These are phyloP conservation scores for Bombus balteatus DNA, from an alignment of 1,140 invertebrate genomes.

Conservation along the genomic window DNA sequence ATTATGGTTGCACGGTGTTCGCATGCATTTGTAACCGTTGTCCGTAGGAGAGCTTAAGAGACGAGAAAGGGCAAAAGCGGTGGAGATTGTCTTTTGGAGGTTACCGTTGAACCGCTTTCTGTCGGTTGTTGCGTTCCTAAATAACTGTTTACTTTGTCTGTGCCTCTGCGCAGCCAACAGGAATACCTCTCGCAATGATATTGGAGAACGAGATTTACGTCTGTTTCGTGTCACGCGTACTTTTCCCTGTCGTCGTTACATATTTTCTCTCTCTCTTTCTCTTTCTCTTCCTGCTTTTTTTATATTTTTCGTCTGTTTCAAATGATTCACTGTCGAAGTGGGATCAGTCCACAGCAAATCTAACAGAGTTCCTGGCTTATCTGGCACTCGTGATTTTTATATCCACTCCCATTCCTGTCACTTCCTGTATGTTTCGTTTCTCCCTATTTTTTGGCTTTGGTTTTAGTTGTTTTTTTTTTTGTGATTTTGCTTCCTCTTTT, in stretches of 20 bases:
- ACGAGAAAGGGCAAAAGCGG: neutral
- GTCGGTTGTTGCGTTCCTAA: conserved; percentile 6
- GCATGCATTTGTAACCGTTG: conserved; percentile 13
- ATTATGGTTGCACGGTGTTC: conserved; percentile 22
- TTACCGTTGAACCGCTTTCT: neutral
- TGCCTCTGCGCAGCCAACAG: too few species aligned
- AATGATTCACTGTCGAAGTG: conserved; percentile 20
- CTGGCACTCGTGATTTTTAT: neutral
- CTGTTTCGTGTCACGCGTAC: neutral
- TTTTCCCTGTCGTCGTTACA: neutral
- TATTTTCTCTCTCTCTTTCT: neutral
- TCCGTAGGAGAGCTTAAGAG: neutral
- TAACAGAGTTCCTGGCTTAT: conserved; percentile 7
- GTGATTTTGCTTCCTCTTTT: neutral
- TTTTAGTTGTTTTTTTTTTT: too few species aligned
- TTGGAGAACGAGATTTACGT: conserved; percentile 12
- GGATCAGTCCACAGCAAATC: conserved; percentile 2
- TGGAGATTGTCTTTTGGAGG: neutral
- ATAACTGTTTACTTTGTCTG: conserved; percentile 25
- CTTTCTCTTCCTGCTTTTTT: neutral
- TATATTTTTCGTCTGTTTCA: neutral
- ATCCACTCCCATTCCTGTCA: neutral
- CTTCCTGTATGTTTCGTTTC: neutral
- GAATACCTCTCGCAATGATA: neutral
- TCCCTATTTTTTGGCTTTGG: neutral